Evolutionary conservation across 2,797 vertebrate genomes (phyloP), one percentile per base, ranked within the genome.

Genomic region (Acrossocheilus fasciatus): DNA sequence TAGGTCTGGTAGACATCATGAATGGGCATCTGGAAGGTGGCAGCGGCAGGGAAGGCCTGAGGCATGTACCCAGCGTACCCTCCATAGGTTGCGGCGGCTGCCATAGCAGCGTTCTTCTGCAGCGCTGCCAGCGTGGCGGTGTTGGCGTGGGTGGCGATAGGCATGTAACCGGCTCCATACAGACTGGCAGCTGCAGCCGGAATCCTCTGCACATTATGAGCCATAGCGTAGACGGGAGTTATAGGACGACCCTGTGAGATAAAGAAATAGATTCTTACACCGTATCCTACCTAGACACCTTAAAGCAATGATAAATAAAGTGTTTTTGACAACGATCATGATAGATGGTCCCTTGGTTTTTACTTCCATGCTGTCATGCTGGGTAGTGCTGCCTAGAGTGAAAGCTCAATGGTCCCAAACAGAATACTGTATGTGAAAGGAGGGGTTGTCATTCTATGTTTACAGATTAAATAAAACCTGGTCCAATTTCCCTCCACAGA

Each of bases 1-100:
- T 99, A 99, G 5, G 97, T 98, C 94, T 96, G 98, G 93, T 99
- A 99, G 94, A 99, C 87, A 0, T 99, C 98, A 0, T 99, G 98
- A 86, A 99, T 96, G 86, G 98, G 98, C 87, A 99, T 95, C 94
- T 98, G 98, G 91, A 99, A 96, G 83, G 98, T 91, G 0, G 97
- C 92, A 0, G 97, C 91, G 0, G 97, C 91, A 0, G 98, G 98
- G 91, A 99, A 99, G 14, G 98, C 96, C 20, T 98, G 98, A 30
- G 98, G 98, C 85, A 96, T 93, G 75, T 99, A 99, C 89, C 97
- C 95, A 0, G 98, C 91, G 0, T 99, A 99, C 34, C 98, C 95
- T 0, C 97, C 97, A 0, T 98, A 98, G 0, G 97, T 95, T 5
- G 95, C 95, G 0, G 96, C 96, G 0, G 96, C 96, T 0, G 97